Evolutionary conservation across 2,113 vertebrate genomes (phyloP), one percentile per base, ranked within the genome.

Genomic region (Jaculus jaculus): DNA sequence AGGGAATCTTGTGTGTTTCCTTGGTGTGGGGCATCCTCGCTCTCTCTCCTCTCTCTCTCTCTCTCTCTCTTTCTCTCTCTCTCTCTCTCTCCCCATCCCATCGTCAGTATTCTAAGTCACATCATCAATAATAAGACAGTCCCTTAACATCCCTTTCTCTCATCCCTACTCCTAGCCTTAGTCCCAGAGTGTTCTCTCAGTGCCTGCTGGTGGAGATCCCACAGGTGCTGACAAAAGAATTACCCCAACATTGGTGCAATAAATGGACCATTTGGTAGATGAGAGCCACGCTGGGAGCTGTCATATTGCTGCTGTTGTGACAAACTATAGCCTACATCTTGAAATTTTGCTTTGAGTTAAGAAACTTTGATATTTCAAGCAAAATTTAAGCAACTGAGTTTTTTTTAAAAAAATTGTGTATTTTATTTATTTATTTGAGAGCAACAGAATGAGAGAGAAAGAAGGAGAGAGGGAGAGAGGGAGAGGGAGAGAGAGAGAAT

Each of bases 321-420:
- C 34, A 30, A 75, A 10, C 66, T 79, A 7, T 47, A 4, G 65
- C 17, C n/a, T 82, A 1, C 32, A 80, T 72, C 80, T 83, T 88
- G 54, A 92, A 92, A 93, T 79, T 42, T 71, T 91, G n/a, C 30
- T 94, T 93, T 80, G 47, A 92, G 80, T 60, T 37, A 28, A 84
- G 58, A 91, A 91, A 72, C n/a, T 30, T 47, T 75, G 54, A 86
- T 32, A 32, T 65, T 94, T 73, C 2, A 78, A 65, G 5, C 66
- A 81, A 81, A 94, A 84, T 34, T 68, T 24, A 90, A 93, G 39
- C 42, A 85, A 66, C 2, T 3, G 17, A 77, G 63, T 84, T 28
- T 79, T 92, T 61, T 84, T 89, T 60, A 37, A 93, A 47, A n/a
- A n/a, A n/a, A n/a, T n/a, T n/a, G n/a, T n/a, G n/a, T n/a, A n/a